Base-by-base conservation (phyloP, 2,113 vertebrate genomes). In the Serinus canaria region DNA sequence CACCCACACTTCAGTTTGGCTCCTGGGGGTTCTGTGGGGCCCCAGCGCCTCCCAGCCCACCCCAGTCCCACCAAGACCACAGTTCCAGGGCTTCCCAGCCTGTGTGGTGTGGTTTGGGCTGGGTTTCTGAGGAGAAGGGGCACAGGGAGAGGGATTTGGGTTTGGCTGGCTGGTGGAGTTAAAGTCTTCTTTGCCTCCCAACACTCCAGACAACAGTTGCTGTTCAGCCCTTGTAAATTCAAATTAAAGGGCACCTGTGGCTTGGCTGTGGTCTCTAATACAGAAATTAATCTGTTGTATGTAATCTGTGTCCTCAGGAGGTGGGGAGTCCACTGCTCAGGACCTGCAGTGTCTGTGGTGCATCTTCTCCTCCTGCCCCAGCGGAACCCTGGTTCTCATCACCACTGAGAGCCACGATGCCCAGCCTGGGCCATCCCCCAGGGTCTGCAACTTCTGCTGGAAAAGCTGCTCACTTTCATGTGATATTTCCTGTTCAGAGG, bases 201-300 rank as follows among this genome's bases (percentile, higher is more conserved):
- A 22, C 3, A 5, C 56, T 50, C 50, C 1, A 0, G 3, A 37
- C 0, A 0, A 55, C 0, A 0, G 20, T 46, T 63, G 53, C 35
- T 72, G 8, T n/a, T 28, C 33, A 3, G 1, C 18, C 27, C 27
- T 41, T 68, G 33, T 55, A 35, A 68, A 86, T 30, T 43, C 41
- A 46, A 80, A 55, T 46, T 13, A 46, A 53, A 64, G 43, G 8
- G 27, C 8, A 27, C 30, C 67, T 35, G 4, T 2, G 27, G 52
- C 28, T 70, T 58, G 44, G 69, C 69, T 58, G 64, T 2, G 15
- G 25, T 67, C 77, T 69, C 9, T n/a, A 44, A 41, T 0, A 13
- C 2, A 56, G 58, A 73, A 62, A 73, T 62, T 11, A 52, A 39
- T 47, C 41, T 50, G 13, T 11, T n/a, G 28, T 35, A 30, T 21